Evolutionary conservation across 2,888 invertebrate species (phyloP), one percentile per base, ranked within the genome.

Genomic region (Dascillus cervinus): DNA sequence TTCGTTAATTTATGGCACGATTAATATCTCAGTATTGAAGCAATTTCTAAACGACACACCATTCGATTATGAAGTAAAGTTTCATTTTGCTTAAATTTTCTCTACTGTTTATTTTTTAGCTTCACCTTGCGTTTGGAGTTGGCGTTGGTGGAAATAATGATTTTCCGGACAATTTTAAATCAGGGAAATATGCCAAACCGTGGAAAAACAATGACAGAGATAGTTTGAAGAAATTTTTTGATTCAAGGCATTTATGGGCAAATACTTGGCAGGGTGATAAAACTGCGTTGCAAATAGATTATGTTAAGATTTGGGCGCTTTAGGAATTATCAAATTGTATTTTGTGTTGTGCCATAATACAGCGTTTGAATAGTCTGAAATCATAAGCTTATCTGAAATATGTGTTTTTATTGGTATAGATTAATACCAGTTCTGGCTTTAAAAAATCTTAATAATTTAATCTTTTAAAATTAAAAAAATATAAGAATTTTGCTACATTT

Each of bases 91-190:
- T 6, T 22, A 10, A 11, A 13, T 11, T 13, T 11, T 4, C 13
- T 5, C 4, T 25, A 8, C 4, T 9, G 9, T 12, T 22, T 19
- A 10, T 29, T 6, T 34, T 38, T 14, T 19, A 80, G 79, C 80
- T 78, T 62, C 73, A 72, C 57, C 52, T 82, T 32, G 67, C 73
- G 6, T 49, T 82, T 26, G 81, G 81, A 1, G 60, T 82, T 1
- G 76, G 75, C 12, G 78, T 73, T 2, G 81, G 80, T 4, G 78
- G 81, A 10, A 56, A 72, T 13, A 67, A 69, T 0, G 73, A 74
- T 53, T 81, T 81, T 55, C 71, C 70, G 0, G 77, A 80, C 44
- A 57, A 57, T 3, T 49, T 55, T 4, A 48, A 50, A 25, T 64
- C 67, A 19, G 45, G 50, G 3, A 43, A 38, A 2, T 53, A 53